Conservation (phyloP, 1,140 invertebrate genomes). For the honey bee (Apis mellifera) region DNA sequence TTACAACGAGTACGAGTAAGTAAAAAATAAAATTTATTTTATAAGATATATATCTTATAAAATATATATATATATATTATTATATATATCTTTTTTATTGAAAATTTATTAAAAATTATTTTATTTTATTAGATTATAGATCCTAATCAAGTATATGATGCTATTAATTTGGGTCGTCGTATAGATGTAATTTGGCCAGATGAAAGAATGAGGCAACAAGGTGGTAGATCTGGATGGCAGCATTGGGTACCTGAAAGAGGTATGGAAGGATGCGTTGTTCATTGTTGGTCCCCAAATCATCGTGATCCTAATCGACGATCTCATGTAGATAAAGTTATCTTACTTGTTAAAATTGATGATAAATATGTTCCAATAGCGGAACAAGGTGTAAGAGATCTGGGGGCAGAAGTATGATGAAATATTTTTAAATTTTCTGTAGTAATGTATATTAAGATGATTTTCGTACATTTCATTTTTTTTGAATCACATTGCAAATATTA, state of each 20-base stretch:
- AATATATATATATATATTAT: background rate
- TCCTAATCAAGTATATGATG: conserved; percentile 92
- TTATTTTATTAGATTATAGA: conserved; percentile 79
- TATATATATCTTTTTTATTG: background rate
- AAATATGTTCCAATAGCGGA: conserved; percentile 96
- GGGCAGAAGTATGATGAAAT: conserved; percentile 84
- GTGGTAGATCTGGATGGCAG: conserved; percentile 93
- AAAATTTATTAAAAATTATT: background rate
- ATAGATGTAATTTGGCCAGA: conserved; percentile 97
- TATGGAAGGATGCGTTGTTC: conserved; percentile 95
- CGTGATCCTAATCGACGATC: conserved; percentile 91
- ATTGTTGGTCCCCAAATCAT: conserved; percentile 95
- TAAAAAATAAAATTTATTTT: conserved; percentile 29
- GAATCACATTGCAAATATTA: conserved; percentile 19
- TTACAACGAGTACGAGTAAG: conserved; percentile 84
- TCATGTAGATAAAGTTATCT: conserved; percentile 94
- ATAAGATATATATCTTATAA: background rate
- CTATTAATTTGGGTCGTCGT: conserved; percentile 92
- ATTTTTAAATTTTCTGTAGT: conserved; percentile 33
- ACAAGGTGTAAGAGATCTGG: conserved; percentile 90
- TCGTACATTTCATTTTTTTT: conserved; percentile 36
- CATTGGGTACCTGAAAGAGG: conserved; percentile 94
- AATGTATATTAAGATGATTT: conserved; percentile 29
- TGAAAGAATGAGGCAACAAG: conserved; percentile 91
- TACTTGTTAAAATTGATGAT: conserved; percentile 95